Evolutionary conservation across 1,140 invertebrate genomes (phyloP).

Genomic region (Pseudoatta argentina): DNA sequence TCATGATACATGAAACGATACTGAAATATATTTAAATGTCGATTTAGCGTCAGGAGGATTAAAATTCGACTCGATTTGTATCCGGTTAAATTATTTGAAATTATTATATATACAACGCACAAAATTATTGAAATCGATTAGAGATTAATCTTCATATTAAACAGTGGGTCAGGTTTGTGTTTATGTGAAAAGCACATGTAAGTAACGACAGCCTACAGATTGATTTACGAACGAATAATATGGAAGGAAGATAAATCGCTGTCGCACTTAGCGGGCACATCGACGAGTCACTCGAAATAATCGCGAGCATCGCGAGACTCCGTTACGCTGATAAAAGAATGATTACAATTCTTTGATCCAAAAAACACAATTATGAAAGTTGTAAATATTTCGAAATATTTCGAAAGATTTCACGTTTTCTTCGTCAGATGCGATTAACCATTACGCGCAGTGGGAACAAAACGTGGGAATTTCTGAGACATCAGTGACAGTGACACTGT

Average conservation of each 20-base stretch:
- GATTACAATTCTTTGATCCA: slow-evolving; percentile 2
- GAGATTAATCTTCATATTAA: slow-evolving; percentile 1
- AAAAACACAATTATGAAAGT: neutral
- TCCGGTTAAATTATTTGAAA: too few relatives aligned
- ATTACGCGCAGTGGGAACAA: slow-evolving; percentile 41
- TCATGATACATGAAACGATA: neutral
- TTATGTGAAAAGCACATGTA: neutral
- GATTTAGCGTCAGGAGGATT: neutral
- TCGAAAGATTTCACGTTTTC: slow-evolving; percentile 34
- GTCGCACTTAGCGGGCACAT: slow-evolving; percentile 2
- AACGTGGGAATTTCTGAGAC: slow-evolving; percentile 64
- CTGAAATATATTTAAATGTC: neutral
- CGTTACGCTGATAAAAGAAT: slow-evolving; percentile 41
- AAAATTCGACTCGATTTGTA: neutral
- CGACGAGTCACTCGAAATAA: slow-evolving; percentile 43
- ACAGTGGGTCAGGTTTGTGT: neutral
- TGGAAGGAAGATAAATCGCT: slow-evolving; percentile 27
- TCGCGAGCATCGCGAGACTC: neutral
- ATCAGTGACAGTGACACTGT: slow-evolving; percentile 61
- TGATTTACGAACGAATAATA: slow-evolving; percentile 52
- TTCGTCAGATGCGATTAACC: slow-evolving; percentile 39
- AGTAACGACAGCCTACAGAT: slow-evolving; percentile 9
- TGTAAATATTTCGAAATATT: slow-evolving; percentile 47
- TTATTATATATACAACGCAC: too few relatives aligned
- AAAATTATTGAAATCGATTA: neutral